Base-by-base conservation (phyloP, 2,113 vertebrate genomes). In the Sceloporus undulatus region DNA sequence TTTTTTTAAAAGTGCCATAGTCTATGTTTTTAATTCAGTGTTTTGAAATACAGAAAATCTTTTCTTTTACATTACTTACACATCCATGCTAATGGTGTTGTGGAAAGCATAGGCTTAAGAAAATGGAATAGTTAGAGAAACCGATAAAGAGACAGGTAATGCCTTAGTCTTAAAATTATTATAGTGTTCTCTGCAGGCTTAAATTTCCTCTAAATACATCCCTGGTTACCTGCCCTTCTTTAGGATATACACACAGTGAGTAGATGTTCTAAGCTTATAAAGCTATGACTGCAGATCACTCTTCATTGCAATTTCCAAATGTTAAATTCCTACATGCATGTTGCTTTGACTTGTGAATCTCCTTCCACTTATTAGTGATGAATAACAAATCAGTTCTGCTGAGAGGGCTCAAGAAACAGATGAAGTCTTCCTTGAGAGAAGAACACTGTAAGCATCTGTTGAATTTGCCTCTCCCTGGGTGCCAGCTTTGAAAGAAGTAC, bases 311-410 rank as follows among this genome's bases (percentile, higher is more conserved):
- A 4, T 52, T 83, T 75, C 11, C 11, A 62, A 2, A 1, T 5
- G 48, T 80, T 87, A 84, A 87, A 18, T 3, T 70, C 1, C 6
- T 14, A 29, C 83, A 65, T 11, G 21, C 19, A 16, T 34, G 10
- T 83, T 88, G 65, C 56, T 88, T 0, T 82, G 16, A 52, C 52
- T 34, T 2, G 29, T 86, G 21, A 6, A 6, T 79, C 1, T 42
- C 18, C 34, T 89, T 90, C 78, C 87, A 81, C 74, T 65, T 83
- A 52, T 84, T 42, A 80, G 5, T 79, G n/a, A 74, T 13, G 5
- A 29, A 40, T 77, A 76, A 5, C 42, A 65, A 83, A 78, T 59
- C 70, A 74, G 16, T 48, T 23, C 29, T 79, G 25, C 65, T 74
- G n/a, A 62, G 52, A 3, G 3, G 0, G 78, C 34, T 1, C 73